A percentile compares a stretch with the other conserved stretches of the same genome.
These are phyloP conservation scores for Buteo buteo DNA, from an alignment of 2,113 vertebrate species.

Conservation along the genomic window DNA sequence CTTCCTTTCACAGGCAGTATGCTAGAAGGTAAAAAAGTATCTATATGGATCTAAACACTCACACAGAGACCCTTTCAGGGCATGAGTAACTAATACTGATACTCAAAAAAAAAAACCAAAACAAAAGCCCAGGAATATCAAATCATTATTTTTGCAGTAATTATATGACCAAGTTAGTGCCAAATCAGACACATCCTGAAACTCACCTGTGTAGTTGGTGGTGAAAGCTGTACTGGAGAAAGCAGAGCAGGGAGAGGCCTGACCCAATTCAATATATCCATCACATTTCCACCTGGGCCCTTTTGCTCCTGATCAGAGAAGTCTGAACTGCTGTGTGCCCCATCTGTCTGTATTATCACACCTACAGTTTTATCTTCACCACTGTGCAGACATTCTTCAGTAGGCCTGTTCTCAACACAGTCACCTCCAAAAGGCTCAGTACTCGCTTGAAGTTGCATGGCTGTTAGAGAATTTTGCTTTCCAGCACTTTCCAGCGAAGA, in stretches of 20 bases:
- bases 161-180: not conserved
- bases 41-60: not conserved
- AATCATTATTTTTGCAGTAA: not conserved
- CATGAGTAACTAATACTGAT: not conserved
- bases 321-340: not conserved
- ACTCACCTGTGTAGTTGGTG: conserved; percentile 60
- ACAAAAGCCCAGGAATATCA: not conserved
- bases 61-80: not conserved
- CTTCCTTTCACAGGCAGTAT: not conserved
- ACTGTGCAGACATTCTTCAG: not conserved
- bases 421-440: not conserved
- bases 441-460: not conserved
- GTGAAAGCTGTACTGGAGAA: conserved; percentile 79
- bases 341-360: not conserved
- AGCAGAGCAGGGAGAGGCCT: conserved; percentile 80
- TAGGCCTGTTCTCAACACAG: not conserved
- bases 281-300: conserved; percentile 44
- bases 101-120: not conserved
- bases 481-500: not conserved
- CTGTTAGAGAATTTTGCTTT: not conserved
- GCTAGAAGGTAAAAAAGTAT: not conserved
- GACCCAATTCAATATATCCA: conserved; percentile 75
- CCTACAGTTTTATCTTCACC: not conserved
- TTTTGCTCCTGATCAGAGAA: not conserved
- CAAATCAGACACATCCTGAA: not conserved